A percentile compares a stretch with the other conserved stretches of the same genome.
phyloP scores from a whole-genome alignment of 2,113 vertebrate species.

The Hassar affinis region DNA sequence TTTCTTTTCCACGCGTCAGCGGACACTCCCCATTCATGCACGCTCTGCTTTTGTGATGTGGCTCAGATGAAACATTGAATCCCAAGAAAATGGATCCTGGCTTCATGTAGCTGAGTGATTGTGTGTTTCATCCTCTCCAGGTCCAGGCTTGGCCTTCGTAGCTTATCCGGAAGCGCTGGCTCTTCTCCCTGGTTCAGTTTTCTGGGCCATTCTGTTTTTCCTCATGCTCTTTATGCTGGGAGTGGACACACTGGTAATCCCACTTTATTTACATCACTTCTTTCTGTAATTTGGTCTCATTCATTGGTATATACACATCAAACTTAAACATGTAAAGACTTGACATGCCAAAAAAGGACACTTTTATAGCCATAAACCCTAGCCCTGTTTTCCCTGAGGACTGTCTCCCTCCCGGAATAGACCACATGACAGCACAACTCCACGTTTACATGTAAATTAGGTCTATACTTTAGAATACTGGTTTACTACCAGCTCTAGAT shows the following conservation, averaged over 20 bases:
- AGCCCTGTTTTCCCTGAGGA: not conserved
- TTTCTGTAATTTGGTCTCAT: not conserved
- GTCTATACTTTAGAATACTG: not conserved
- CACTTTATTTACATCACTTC: not conserved
- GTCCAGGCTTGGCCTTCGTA: conserved; percentile 80
- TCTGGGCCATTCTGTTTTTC: conserved; percentile 82
- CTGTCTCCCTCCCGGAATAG: not conserved
- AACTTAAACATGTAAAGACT: not conserved
- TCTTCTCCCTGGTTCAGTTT: conserved; percentile 76
- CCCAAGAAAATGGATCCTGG: not conserved
- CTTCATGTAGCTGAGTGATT: not conserved
- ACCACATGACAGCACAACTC: not conserved
- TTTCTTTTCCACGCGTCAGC: not conserved
- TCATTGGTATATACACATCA: not conserved
- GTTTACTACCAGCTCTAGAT: not conserved
- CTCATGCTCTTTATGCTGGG: conserved; percentile 81
- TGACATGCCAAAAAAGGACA: not conserved
- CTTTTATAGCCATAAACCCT: not conserved
- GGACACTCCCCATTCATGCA: not conserved
- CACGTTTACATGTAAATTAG: not conserved
- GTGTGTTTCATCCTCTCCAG: conserved; percentile 54
- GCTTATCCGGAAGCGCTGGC: conserved; percentile 83
- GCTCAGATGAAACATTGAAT: conserved; percentile 4
- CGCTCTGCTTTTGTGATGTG: not conserved
- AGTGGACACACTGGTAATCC: conserved; percentile 76